These are phyloP conservation scores for Parascotia fuliginaria DNA, from an alignment of 2,888 invertebrate species.

Conservation along the genomic window DNA sequence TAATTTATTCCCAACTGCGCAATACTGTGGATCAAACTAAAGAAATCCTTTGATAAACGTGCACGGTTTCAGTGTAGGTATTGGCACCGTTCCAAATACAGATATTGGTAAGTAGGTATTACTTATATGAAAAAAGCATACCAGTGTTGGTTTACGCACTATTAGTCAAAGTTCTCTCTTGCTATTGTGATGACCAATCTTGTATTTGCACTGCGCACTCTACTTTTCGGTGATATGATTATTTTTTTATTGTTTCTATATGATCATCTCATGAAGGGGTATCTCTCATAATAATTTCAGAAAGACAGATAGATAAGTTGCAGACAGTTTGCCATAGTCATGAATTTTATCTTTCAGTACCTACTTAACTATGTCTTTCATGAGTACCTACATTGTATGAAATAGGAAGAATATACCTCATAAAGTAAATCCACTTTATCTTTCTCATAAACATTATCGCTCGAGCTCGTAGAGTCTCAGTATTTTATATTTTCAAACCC, in stretches of 20 bases:
- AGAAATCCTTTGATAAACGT: constrained; percentile 8
- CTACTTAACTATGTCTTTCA: neutral
- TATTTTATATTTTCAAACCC: too few species aligned
- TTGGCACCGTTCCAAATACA: constrained; percentile 22
- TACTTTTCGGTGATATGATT: too few species aligned
- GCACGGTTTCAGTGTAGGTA: constrained; percentile 4
- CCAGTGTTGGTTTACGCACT: constrained; percentile 10
- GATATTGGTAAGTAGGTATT: too few species aligned
- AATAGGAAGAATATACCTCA: neutral
- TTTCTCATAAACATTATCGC: neutral
- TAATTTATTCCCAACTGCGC: neutral
- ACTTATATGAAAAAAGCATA: neutral
- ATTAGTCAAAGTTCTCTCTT: constrained; percentile 4
- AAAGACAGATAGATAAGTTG: too few species aligned
- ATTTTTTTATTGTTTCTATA: too few species aligned
- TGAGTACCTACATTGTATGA: neutral
- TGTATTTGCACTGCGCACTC: neutral
- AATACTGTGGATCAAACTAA: neutral
- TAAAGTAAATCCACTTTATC: neutral
- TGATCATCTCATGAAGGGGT: too few species aligned
- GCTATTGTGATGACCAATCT: constrained; percentile 7
- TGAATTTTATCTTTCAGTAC: too few species aligned
- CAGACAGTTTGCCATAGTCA: too few species aligned
- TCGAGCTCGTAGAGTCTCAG: neutral
- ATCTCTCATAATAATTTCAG: too few species aligned